Conservation (phyloP, 2,113 vertebrate genomes). For the Bambusicola thoracicus region DNA sequence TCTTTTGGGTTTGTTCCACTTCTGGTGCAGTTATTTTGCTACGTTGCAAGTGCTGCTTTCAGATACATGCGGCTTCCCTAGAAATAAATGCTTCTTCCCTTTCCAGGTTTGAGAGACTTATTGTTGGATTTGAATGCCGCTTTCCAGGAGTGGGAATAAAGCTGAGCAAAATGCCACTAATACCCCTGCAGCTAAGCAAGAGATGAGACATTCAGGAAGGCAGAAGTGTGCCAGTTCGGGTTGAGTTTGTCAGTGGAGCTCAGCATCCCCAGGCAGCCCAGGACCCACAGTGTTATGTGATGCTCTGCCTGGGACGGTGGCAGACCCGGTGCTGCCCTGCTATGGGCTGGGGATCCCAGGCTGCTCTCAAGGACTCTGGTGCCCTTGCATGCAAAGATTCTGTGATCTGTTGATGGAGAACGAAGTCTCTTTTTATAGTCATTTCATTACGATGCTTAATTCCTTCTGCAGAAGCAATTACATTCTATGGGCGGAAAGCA, state of each 20-base stretch:
- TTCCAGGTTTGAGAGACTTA: neutral
- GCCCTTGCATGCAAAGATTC: accelerated
- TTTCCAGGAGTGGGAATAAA: neutral
- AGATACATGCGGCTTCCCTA: accelerated
- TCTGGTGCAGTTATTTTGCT: neutral
- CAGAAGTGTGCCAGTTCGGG: neutral
- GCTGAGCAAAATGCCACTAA: neutral
- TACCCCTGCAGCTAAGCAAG: accelerated
- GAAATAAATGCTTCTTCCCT: neutral
- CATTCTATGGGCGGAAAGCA: neutral
- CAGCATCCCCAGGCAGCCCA: accelerated
- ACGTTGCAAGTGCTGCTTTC: neutral
- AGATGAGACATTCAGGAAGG: neutral
- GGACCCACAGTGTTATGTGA: accelerated
- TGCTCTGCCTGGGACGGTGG: too few relatives aligned
- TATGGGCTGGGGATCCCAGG: neutral
- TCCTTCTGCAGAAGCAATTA: slow-evolving; percentile 37
- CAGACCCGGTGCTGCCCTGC: neutral
- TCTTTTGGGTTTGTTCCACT: neutral
- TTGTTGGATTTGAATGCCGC: accelerated
- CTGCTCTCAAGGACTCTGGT: accelerated
- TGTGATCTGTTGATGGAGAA: neutral
- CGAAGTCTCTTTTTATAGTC: neutral
- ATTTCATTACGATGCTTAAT: slow-evolving; percentile 6
- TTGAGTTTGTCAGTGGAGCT: neutral